A percentile compares a stretch with the other conserved stretches of the same genome.
These are phyloP conservation scores for Tragelaphus oryx DNA, from an alignment of 2,797 vertebrate genomes.

Conservation along the genomic window DNA sequence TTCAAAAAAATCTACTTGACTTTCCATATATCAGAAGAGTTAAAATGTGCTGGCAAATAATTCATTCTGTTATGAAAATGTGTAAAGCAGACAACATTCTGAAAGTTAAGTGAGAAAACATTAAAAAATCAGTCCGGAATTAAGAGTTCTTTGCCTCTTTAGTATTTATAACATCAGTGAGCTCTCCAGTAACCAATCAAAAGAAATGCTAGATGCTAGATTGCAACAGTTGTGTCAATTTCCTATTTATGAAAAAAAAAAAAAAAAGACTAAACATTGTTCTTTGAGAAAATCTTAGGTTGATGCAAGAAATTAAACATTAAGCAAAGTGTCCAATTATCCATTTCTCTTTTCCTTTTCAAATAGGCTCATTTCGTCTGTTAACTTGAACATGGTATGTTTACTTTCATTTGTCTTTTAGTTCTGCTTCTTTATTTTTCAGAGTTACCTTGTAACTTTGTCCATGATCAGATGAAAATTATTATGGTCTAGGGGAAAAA, in stretches of 20 bases:
- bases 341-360: background rate
- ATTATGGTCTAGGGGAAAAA: background rate
- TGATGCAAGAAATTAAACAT: conserved; percentile 15
- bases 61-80: background rate
- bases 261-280: background rate
- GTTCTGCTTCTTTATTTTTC: background rate
- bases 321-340: background rate
- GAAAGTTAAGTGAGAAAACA: background rate
- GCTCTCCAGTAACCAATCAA: background rate
- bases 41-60: background rate
- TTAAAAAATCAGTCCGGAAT: conserved; percentile 18
- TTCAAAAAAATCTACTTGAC: background rate
- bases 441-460: background rate
- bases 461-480: background rate
- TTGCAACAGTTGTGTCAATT: background rate
- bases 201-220: conserved; percentile 10
- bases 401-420: background rate
- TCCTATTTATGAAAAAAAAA: background rate
- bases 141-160: background rate
- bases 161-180: background rate
- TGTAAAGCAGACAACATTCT: background rate
- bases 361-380: background rate
- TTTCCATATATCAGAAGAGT: background rate
- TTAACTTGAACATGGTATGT: background rate
- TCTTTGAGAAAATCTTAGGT: conserved; percentile 42